A percentile compares a stretch with the other conserved stretches of the same genome.
Conservation (phyloP, 1,140 invertebrate genomes). For the Drosophila arawakana region DNA sequence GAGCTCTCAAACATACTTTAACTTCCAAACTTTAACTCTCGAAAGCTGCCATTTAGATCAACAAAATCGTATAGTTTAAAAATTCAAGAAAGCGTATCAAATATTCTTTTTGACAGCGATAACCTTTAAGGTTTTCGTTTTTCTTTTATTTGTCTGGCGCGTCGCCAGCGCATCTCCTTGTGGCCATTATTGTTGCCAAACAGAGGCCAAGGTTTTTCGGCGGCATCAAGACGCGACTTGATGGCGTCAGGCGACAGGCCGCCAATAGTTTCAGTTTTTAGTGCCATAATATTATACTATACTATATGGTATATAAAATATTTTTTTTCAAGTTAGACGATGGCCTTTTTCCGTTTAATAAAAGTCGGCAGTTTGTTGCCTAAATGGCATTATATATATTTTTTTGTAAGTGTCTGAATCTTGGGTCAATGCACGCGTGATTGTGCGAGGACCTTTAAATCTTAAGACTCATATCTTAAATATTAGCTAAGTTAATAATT, state of each 20-base stretch:
- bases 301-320: conserved; percentile 25
- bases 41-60: too few species aligned
- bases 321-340: conserved; percentile 29
- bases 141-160: conserved; percentile 58
- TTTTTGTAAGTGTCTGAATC: neutral
- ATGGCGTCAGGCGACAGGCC: conserved; percentile 60
- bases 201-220: conserved; percentile 73
- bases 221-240: conserved; percentile 75
- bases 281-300: conserved; percentile 18
- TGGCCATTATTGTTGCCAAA: conserved; percentile 58
- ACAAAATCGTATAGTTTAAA: too few species aligned
- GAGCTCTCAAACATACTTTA: too few species aligned
- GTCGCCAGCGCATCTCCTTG: conserved; percentile 61
- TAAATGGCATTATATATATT: too few species aligned
- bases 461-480: neutral
- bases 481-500: conserved; percentile 4
- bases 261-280: conserved; percentile 65
- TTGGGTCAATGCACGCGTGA: conserved; percentile 46
- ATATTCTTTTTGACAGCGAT: too few species aligned
- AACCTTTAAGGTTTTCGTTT: too few species aligned
- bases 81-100: too few species aligned
- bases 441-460: conserved; percentile 6
- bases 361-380: neutral
- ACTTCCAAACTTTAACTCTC: too few species aligned
- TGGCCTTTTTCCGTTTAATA: conserved; percentile 18